Evolutionary conservation across 1,140 invertebrate species (phyloP).

Genomic region (Cyphomyrmex costatus): DNA sequence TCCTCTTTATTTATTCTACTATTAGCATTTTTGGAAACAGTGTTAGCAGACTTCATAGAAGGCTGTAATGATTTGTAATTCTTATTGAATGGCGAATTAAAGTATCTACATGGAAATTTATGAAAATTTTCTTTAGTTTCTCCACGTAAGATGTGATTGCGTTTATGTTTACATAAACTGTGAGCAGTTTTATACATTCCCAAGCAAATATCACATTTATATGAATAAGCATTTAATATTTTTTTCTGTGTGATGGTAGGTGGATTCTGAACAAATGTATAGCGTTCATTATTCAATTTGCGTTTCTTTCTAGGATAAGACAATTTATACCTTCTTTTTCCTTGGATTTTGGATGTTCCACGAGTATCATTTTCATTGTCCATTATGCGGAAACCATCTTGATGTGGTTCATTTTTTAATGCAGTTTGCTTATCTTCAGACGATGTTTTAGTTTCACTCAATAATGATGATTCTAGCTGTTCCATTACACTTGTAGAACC

Average conservation of each 20-base stretch:
- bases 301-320: constrained; percentile 15
- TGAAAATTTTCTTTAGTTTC: constrained; percentile 78
- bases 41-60: not conserved
- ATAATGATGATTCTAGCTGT: constrained; percentile 57
- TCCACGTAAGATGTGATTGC: constrained; percentile 68
- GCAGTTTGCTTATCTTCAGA: not conserved
- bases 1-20: not conserved
- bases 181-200: constrained; percentile 63
- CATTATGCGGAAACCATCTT: not conserved
- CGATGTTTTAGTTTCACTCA: not conserved
- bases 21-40: not conserved
- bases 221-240: not conserved
- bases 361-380: constrained; percentile 1
- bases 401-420: not conserved
- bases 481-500: constrained; percentile 69
- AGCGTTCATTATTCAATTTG: not conserved
- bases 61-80: not conserved
- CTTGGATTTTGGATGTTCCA: not conserved
- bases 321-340: constrained; percentile 8
- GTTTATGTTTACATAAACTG: constrained; percentile 65
- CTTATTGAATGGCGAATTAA: constrained; percentile 67
- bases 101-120: constrained; percentile 63
- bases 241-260: not conserved
- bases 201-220: constrained; percentile 74
- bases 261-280: not conserved